Conservation (phyloP, 1,140 invertebrate genomes). For the Apis cerana region DNA sequence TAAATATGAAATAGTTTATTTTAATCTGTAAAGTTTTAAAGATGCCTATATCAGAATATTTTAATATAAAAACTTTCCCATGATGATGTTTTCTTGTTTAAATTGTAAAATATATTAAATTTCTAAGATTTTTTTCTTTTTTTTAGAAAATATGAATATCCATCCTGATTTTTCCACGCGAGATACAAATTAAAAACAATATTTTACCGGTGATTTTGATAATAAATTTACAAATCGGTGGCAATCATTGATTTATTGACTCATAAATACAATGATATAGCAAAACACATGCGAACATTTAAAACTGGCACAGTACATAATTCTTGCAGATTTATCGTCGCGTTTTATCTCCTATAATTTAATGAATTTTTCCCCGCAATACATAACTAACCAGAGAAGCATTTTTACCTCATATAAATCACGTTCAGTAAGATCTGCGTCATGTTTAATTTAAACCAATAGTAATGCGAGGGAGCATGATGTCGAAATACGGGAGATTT, state of each 20-base stretch:
- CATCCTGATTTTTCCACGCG: background rate
- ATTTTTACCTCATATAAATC: conserved; percentile 6
- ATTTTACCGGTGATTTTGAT: background rate
- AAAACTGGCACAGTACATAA: background rate
- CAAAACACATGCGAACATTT: background rate
- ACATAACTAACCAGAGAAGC: background rate
- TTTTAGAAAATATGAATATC: background rate
- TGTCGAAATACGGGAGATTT: background rate
- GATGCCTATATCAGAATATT: too few relatives aligned
- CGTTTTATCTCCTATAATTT: background rate
- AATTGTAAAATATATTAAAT: too few relatives aligned
- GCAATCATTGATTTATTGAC: conserved; percentile 1
- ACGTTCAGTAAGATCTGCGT: background rate
- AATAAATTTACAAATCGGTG: conserved; percentile 22
- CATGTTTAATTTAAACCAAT: conserved; percentile 21
- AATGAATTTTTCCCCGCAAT: background rate
- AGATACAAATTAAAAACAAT: background rate
- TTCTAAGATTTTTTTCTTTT: too few relatives aligned
- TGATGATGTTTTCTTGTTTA: too few relatives aligned
- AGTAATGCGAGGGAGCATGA: background rate
- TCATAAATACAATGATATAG: background rate
- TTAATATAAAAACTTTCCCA: too few relatives aligned
- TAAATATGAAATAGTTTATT: background rate
- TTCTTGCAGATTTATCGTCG: conserved; percentile 3
- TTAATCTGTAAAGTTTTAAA: too few relatives aligned